These are phyloP conservation scores for Sicus ferrugineus DNA, from an alignment of 2,888 invertebrate species.

Conservation along the genomic window DNA sequence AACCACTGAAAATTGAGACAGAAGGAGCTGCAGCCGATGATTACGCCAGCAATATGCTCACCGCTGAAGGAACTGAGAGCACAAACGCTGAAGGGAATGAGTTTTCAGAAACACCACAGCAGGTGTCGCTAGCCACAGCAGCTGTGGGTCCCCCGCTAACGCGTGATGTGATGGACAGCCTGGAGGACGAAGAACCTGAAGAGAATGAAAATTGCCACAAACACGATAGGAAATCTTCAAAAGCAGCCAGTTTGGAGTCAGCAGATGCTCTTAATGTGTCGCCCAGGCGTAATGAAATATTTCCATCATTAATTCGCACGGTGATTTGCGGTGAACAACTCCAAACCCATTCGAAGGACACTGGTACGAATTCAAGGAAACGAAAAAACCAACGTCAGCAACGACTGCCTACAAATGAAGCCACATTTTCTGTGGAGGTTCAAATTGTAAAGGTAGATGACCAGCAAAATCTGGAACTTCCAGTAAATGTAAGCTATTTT, in stretches of 20 bases:
- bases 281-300: not conserved
- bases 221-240: not conserved
- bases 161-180: not conserved
- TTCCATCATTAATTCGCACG: not conserved
- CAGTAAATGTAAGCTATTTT: not conserved
- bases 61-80: constrained; percentile 45
- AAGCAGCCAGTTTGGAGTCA: no score
- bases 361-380: constrained; percentile 34
- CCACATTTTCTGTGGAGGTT: not conserved
- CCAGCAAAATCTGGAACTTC: not conserved
- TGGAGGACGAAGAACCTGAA: constrained; percentile 45
- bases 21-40: constrained; percentile 37
- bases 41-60: constrained; percentile 42
- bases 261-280: no score
- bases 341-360: not conserved
- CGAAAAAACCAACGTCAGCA: constrained; percentile 42
- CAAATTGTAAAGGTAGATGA: not conserved
- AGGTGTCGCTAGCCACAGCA: no score
- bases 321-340: not conserved
- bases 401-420: not conserved
- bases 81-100: constrained; percentile 43
- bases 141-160: not conserved
- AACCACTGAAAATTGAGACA: constrained; percentile 18
- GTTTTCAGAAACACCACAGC: constrained; percentile 10
- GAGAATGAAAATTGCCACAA: constrained; percentile 38